phyloP scores from a whole-genome alignment of 2,888 invertebrate species.

The Sphinx pinastri region DNA sequence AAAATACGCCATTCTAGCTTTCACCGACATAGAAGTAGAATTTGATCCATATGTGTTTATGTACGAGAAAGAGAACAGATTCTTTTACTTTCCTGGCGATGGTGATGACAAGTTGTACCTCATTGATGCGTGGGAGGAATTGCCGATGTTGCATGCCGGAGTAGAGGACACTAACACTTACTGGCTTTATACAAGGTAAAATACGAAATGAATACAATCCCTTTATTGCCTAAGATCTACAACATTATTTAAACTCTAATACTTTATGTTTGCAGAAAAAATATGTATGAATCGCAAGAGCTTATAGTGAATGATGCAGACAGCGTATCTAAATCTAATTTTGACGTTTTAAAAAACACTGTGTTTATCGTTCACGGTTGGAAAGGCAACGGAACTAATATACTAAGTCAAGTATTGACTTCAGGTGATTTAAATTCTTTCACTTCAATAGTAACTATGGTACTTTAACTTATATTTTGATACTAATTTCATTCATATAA shows the following conservation, averaged over 20 bases:
- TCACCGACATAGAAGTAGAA: neutral
- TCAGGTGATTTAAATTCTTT: slow-evolving; percentile 46
- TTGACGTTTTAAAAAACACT: slow-evolving; percentile 47
- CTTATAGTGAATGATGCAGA: slow-evolving; percentile 41
- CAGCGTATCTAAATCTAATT: slow-evolving; percentile 51
- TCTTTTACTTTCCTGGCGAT: slow-evolving; percentile 59
- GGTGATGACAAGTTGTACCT: slow-evolving; percentile 49
- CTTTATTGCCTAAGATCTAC: neutral
- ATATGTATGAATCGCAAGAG: slow-evolving; percentile 49
- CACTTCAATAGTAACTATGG: neutral
- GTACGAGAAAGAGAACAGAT: slow-evolving; percentile 55
- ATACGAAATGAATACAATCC: neutral
- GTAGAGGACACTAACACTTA: slow-evolving; percentile 50
- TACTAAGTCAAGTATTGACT: slow-evolving; percentile 52
- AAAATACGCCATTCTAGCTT: neutral
- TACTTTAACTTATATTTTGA: neutral
- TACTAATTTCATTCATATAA: too few relatives aligned
- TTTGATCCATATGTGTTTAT: neutral
- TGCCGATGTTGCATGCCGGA: slow-evolving; percentile 44
- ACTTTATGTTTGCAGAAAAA: slow-evolving; percentile 44
- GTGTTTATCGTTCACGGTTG: slow-evolving; percentile 67
- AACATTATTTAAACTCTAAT: neutral
- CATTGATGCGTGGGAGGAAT: slow-evolving; percentile 51
- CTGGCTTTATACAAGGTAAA: slow-evolving; percentile 59
- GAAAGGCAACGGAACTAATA: slow-evolving; percentile 57